Percentiles rank a stretch among this genome's conserved stretches.
Evolutionary conservation across 2,888 invertebrate genomes (phyloP).

Genomic region (Brachyopa scutellaris): DNA sequence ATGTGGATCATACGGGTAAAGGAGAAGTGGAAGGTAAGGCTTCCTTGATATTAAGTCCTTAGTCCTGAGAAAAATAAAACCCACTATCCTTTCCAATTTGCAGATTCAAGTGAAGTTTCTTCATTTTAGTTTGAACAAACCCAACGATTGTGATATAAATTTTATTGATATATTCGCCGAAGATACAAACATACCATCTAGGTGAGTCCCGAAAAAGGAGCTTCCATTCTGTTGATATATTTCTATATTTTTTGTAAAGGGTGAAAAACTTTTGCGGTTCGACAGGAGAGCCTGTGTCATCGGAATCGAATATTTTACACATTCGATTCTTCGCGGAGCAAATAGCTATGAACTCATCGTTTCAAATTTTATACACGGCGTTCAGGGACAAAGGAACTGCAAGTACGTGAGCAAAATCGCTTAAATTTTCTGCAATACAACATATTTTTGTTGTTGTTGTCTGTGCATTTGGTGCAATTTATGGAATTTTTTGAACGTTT

Average conservation of each 20-base stretch:
- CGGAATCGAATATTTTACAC: slow-evolving; percentile 87
- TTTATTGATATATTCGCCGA: slow-evolving; percentile 89
- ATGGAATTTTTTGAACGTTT: not conserved
- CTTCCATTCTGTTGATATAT: too few relatives aligned
- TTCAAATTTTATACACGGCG: slow-evolving; percentile 89
- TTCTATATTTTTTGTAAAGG: slow-evolving; percentile 77
- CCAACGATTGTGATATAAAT: slow-evolving; percentile 90
- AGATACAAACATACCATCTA: slow-evolving; percentile 84
- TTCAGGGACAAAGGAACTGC: slow-evolving; percentile 85
- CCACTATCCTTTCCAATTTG: too few relatives aligned
- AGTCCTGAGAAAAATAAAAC: too few relatives aligned
- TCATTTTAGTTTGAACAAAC: slow-evolving; percentile 86
- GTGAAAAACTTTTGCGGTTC: slow-evolving; percentile 92
- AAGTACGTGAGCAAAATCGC: slow-evolving; percentile 77
- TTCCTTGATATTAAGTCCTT: too few relatives aligned
- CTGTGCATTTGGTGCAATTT: not conserved
- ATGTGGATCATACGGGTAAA: slow-evolving; percentile 88
- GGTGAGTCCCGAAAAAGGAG: slow-evolving; percentile 78
- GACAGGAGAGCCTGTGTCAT: slow-evolving; percentile 89
- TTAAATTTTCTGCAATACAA: slow-evolving; percentile 7
- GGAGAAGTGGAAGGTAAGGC: slow-evolving; percentile 86
- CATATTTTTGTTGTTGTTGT: not conserved
- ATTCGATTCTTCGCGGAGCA: slow-evolving; percentile 88
- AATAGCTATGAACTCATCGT: slow-evolving; percentile 85
- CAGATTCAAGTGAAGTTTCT: slow-evolving; percentile 88